Conservation (phyloP, 2,113 vertebrate genomes). For the Nerophis lumbriciformis region DNA sequence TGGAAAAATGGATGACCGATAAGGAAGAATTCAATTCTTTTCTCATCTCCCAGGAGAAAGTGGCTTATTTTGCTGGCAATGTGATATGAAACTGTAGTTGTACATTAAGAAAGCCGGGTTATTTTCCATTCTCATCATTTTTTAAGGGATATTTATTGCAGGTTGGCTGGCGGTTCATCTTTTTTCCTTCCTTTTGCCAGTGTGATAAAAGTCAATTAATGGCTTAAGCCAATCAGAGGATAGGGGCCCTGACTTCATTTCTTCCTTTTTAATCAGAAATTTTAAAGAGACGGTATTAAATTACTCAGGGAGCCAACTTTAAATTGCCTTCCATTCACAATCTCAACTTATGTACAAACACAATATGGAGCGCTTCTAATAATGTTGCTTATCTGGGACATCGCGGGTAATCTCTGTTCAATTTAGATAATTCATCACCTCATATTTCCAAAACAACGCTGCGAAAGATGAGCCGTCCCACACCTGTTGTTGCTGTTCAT, state of each 20-base stretch:
- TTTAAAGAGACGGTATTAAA: conserved; percentile 38
- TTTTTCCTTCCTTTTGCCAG: conserved; percentile 24
- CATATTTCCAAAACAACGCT: conserved; percentile 45
- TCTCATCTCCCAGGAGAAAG: conserved; percentile 99
- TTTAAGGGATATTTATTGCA: conserved; percentile 55
- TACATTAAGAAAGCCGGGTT: conserved; percentile 77
- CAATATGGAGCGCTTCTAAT: conserved; percentile 25
- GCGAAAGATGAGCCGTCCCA: conserved; percentile 34
- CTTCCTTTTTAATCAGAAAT: conserved; percentile 51
- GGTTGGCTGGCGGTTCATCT: conserved; percentile 39
- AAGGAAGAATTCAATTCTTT: conserved; percentile 99
- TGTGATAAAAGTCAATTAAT: conserved; percentile 71
- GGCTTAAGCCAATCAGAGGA: conserved; percentile 63
- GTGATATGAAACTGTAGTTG: conserved; percentile 94
- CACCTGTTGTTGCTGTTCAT: conserved; percentile 27
- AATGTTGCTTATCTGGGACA: conserved; percentile 33
- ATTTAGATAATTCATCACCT: conserved; percentile 59
- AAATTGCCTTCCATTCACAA: conserved; percentile 46
- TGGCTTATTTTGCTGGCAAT: conserved; percentile 95
- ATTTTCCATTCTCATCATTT: conserved; percentile 73
- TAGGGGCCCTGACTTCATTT: conserved; percentile 56
- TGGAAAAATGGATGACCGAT: conserved; percentile 99
- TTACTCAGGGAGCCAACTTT: conserved; percentile 32
- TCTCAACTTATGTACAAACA: conserved; percentile 46
- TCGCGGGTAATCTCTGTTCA: conserved; percentile 44